Evolutionary conservation across 2,888 invertebrate genomes (phyloP).

Genomic region (Lepidonotus clava): DNA sequence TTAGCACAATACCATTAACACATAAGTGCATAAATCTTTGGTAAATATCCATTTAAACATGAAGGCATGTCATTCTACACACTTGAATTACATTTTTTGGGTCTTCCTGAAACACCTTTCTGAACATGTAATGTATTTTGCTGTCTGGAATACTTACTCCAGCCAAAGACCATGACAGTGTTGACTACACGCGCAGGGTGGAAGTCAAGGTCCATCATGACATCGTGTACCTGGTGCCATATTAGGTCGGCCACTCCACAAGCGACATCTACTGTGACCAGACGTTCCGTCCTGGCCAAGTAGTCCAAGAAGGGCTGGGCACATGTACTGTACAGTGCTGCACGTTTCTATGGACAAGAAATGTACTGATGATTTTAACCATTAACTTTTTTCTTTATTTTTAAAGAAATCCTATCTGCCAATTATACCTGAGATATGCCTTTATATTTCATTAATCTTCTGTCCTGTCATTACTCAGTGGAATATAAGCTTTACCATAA

Average conservation of each 20-base stretch:
- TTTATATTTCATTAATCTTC: no score
- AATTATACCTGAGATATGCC: no score
- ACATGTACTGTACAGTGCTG: constrained; percentile 73
- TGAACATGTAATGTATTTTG: no score
- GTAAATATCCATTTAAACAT: background rate
- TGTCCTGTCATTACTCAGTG: no score
- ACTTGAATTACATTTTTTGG: no score
- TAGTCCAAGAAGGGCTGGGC: constrained; percentile 74
- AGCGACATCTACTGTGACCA: constrained; percentile 76
- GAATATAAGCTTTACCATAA: no score
- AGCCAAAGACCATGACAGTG: constrained; percentile 75
- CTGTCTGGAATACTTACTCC: constrained; percentile 77
- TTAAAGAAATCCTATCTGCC: no score
- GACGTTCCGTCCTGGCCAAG: constrained; percentile 70
- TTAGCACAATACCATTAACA: background rate
- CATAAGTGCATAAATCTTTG: background rate
- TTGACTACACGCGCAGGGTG: constrained; percentile 69
- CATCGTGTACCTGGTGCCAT: constrained; percentile 73
- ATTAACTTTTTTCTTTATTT: background rate
- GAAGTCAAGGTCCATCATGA: constrained; percentile 72
- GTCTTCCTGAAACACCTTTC: no score
- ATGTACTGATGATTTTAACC: no score
- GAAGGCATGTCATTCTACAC: no score
- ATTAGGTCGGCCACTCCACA: constrained; percentile 73
- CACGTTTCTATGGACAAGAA: constrained; percentile 73